phyloP scores from a whole-genome alignment of 2,888 invertebrate genomes.

The Tenthredo mesomela region DNA sequence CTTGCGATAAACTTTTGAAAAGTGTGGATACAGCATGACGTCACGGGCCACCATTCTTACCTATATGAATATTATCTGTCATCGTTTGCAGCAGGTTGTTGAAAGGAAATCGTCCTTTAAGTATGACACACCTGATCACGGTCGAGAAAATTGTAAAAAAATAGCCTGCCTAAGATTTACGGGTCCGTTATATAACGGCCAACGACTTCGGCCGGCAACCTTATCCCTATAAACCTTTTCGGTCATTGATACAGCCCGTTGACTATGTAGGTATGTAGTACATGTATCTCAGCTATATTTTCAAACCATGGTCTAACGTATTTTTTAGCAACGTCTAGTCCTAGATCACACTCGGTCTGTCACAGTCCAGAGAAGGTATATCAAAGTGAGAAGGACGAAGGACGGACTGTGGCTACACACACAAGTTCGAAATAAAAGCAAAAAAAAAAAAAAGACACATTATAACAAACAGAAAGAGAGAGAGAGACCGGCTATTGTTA shows the following conservation, averaged over 20 bases:
- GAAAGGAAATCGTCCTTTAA: constrained; percentile 23
- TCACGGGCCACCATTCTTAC: not conserved
- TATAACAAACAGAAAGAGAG: not conserved
- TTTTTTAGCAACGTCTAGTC: constrained; percentile 22
- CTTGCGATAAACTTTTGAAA: not conserved
- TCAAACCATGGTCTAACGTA: constrained; percentile 36
- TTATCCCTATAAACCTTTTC: constrained; percentile 43
- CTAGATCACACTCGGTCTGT: not conserved
- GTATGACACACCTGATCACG: constrained; percentile 36
- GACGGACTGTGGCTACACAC: not conserved
- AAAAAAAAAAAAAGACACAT: not conserved
- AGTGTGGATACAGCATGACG: not conserved
- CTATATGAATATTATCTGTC: not conserved
- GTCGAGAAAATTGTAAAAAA: constrained; percentile 41
- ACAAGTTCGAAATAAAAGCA: not conserved
- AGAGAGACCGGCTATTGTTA: constrained; percentile 17
- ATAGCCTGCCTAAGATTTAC: constrained; percentile 15
- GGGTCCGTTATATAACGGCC: constrained; percentile 31
- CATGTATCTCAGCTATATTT: constrained; percentile 22
- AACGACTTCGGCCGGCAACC: constrained; percentile 35
- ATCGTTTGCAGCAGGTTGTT: constrained; percentile 2
- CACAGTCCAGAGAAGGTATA: not conserved
- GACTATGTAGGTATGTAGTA: not conserved
- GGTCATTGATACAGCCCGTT: constrained; percentile 46
- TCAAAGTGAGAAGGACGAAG: not conserved